Base-by-base conservation (phyloP, 2,797 vertebrate genomes). In the Rhinoraja longicauda region DNA sequence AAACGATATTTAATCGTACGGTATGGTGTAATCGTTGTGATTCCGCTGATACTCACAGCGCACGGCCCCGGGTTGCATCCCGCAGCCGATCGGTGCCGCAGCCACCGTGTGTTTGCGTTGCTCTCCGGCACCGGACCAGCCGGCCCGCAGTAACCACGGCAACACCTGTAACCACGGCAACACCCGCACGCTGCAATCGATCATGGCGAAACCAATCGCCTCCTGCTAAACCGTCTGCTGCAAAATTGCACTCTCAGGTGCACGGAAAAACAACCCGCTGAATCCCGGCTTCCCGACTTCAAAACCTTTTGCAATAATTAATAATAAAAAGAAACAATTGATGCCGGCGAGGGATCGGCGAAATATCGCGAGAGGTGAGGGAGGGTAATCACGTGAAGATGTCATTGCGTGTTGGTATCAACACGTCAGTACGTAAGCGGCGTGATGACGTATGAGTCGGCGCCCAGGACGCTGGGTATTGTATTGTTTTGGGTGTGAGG, bases 391-490 rank as follows among this genome's bases (percentile, higher is more conserved):
- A 19, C 0, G 17, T 10, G 62, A 32, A 88, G 84, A 91, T 91
- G 90, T 36, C n/a, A n/a, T n/a, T n/a, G n/a, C n/a, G n/a, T n/a
- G n/a, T n/a, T n/a, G n/a, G n/a, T 53, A 53, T 53, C 53, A 53
- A 53, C 53, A 6, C 45, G 45, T 53, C 53, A 5, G 45, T 53
- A 53, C 4, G 45, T 53, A 53, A 7, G 32, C 9, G 0, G 17
- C 0, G 17, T 10, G 62, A 32, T 88, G 84, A 91, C 91, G 90
- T 36, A 8, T 53, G 21, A 4, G 17, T 17, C 10, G 36, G 67
- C 36, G 90, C 70, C 21, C 26, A 67, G 90, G 67, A 53, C 5
- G 90, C 90, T 39, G 90, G 70, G 90, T 91, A 45, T 91, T 73
- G 90, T 91, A 91, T 91, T 91, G 90, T 72, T 72, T 73, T 39